Base-by-base conservation (phyloP, 1,140 invertebrate genomes). In the Drosophila subpulchrella region DNA sequence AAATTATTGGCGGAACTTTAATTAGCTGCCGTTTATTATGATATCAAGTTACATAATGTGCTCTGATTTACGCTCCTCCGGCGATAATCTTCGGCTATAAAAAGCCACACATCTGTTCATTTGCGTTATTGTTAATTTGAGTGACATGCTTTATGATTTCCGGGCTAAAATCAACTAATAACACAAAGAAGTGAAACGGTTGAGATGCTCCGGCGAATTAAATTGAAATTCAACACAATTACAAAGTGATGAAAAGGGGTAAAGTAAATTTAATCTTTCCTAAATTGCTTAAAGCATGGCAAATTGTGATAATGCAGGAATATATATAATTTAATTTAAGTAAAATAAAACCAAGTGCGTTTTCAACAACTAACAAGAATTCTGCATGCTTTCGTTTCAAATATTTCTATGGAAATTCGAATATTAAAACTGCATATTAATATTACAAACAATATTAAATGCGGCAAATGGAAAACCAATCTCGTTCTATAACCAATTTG, bases 1-100 rank as follows among this genome's bases (percentile, higher is more conserved):
- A 78, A 75, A 82, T 88, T 82, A 85, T 88, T 78, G 78, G 56
- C 50, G 10, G 50, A 71, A 63, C 83, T 88, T 85, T 85, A 85
- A 85, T 85, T 82, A 82, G 80, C 82, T 82, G 83, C 47, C 82
- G 78, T 85, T 85, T 81, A 63, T 78, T 81, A 47, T 60, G 74
- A 85, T 75, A 71, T 73, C 47, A 58, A 51, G 50, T 20, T 15
- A 41, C 60, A 78, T 82, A 88, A 59, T 78, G 70, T 55, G 46
- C 12, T 20, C 32, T 67, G 47, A 76, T 76, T 75, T 57, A 65
- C 62, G 41, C 30, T 38, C 20, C 73, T 66, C 67, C 24, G n/a
- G n/a, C 53, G 24, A 57, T 41, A 76, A 60, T 50, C 65, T 41
- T 38, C 8, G 7, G n/a, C n/a, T 24, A 20, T 12, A 42, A 27